These are phyloP conservation scores for Frieseomelitta varia DNA, from an alignment of 1,140 invertebrate species.

Conservation along the genomic window DNA sequence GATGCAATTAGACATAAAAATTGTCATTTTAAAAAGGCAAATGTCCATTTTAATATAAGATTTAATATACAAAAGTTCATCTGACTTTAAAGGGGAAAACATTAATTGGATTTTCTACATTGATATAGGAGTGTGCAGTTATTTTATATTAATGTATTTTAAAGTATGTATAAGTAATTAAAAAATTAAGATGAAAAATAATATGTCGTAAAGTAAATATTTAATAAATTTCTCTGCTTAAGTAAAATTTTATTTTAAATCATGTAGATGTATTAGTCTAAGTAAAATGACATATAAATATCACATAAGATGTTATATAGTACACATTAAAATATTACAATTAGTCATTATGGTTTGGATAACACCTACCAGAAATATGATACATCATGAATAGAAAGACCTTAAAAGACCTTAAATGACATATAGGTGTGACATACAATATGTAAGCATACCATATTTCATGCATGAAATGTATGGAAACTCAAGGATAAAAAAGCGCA, in stretches of 20 bases:
- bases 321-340: conserved; percentile 20
- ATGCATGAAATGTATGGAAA: conserved; percentile 67
- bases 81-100: conserved; percentile 17
- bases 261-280: conserved; percentile 9
- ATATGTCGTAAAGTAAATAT: not conserved
- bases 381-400: conserved; percentile 55
- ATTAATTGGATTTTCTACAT: conserved; percentile 35
- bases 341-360: conserved; percentile 28
- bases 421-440: conserved; percentile 67
- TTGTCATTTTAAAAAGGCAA: not conserved
- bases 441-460: conserved; percentile 72
- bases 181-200: conserved; percentile 16
- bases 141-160: conserved; percentile 14
- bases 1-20: not conserved
- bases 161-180: not conserved
- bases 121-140: conserved; percentile 40
- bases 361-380: conserved; percentile 54
- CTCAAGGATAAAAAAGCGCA: conserved; percentile 37
- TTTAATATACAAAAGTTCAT: not conserved
- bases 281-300: not conserved
- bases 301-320: not conserved
- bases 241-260: conserved; percentile 2
- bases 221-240: not conserved
- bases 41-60: conserved; percentile 39
- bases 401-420: conserved; percentile 59